These are phyloP conservation scores for Coremacera marginata DNA, from an alignment of 2,888 invertebrate species.

Conservation along the genomic window DNA sequence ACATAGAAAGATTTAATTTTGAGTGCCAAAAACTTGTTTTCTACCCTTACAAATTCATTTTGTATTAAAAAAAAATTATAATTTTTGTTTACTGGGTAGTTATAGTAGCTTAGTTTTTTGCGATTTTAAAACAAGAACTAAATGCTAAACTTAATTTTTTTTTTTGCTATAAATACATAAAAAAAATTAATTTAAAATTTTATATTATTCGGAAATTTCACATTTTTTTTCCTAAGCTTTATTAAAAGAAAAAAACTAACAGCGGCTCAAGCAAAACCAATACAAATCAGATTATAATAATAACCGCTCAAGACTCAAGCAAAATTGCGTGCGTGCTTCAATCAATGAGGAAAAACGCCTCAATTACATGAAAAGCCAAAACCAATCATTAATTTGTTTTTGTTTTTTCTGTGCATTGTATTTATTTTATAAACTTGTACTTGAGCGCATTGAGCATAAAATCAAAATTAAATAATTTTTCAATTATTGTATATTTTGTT, in stretches of 20 bases:
- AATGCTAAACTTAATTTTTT: no score
- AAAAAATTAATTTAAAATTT: neutral
- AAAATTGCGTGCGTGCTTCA: conserved; percentile 24
- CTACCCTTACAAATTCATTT: no score
- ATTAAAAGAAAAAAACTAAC: neutral
- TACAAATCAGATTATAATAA: neutral
- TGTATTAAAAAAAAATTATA: no score
- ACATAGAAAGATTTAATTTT: no score
- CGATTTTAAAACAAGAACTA: no score
- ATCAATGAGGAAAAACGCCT: conserved; percentile 5
- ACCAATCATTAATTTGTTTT: neutral
- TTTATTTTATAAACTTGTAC: neutral
- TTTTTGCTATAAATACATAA: neutral
- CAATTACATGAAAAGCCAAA: neutral
- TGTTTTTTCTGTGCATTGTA: no score
- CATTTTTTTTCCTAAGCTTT: neutral
- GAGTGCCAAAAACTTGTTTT: no score
- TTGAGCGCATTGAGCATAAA: neutral
- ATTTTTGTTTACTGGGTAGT: no score
- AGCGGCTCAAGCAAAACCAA: neutral
- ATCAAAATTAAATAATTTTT: conserved; percentile 3
- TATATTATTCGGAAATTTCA: neutral
- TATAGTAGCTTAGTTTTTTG: no score
- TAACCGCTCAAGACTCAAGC: neutral
- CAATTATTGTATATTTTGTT: conserved; percentile 16